phyloP scores from a whole-genome alignment of 2,888 invertebrate species.

The Hyles lineata region DNA sequence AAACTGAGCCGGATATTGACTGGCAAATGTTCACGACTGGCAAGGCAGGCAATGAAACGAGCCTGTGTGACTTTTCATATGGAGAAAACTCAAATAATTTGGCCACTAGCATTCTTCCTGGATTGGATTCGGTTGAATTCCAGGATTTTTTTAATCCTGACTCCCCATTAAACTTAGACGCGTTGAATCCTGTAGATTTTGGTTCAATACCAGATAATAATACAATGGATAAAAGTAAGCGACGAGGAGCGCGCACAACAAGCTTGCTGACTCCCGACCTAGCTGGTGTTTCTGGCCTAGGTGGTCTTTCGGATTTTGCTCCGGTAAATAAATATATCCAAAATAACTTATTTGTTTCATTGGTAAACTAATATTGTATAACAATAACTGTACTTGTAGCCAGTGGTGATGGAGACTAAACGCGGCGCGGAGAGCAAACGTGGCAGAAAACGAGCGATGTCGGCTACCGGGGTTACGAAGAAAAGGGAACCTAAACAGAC shows the following conservation, averaged over 20 bases:
- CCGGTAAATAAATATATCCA: background rate
- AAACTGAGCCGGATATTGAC: slow-evolving; percentile 63
- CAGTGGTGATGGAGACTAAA: slow-evolving; percentile 37
- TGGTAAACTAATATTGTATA: background rate
- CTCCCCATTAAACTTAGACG: slow-evolving; percentile 56
- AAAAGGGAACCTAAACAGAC: slow-evolving; percentile 52
- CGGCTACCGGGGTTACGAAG: slow-evolving; percentile 63
- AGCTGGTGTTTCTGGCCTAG: slow-evolving; percentile 44
- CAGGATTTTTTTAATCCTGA: slow-evolving; percentile 61
- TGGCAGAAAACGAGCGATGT: slow-evolving; percentile 70
- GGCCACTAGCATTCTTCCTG: slow-evolving; percentile 53
- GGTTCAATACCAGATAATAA: slow-evolving; percentile 44
- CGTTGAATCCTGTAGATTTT: slow-evolving; percentile 51
- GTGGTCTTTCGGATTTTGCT: slow-evolving; percentile 4
- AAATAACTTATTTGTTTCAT: no score
- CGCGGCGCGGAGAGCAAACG: slow-evolving; percentile 61
- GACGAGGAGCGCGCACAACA: slow-evolving; percentile 50
- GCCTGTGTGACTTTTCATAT: slow-evolving; percentile 69
- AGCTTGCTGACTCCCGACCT: slow-evolving; percentile 53
- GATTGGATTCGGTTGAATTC: slow-evolving; percentile 61
- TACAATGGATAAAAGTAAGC: slow-evolving; percentile 53
- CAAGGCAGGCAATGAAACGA: slow-evolving; percentile 57
- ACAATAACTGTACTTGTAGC: background rate
- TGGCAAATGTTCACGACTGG: slow-evolving; percentile 60
- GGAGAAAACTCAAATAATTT: slow-evolving; percentile 64